These are phyloP conservation scores for Coregonus ussuriensis DNA, from an alignment of 2,797 vertebrate species.

Conservation along the genomic window DNA sequence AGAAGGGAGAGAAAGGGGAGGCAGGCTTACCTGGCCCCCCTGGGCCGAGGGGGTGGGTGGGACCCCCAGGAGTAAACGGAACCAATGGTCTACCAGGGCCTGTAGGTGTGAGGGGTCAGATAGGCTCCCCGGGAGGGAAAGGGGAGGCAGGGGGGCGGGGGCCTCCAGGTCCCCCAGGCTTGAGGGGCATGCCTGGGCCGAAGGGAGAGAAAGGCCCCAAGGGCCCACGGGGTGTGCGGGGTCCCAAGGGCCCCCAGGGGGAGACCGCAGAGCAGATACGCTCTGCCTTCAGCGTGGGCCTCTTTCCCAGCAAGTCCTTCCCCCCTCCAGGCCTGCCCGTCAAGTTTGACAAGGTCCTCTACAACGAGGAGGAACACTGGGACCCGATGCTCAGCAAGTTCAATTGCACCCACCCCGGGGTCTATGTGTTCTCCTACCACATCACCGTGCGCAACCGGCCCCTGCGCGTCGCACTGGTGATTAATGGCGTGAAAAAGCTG, in stretches of 20 bases:
- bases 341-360: constrained; percentile 90
- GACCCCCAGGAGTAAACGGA: constrained; percentile 76
- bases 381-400: constrained; percentile 85
- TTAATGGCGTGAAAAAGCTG: constrained; percentile 80
- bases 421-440: constrained; percentile 91
- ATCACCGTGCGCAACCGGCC: constrained; percentile 90
- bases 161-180: constrained; percentile 73
- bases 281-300: constrained; percentile 88
- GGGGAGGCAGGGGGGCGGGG: constrained; percentile 82
- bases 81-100: constrained; percentile 61
- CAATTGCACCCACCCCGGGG: constrained; percentile 84
- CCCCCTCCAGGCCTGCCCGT: constrained; percentile 87
- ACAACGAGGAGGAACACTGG: constrained; percentile 87
- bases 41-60: constrained; percentile 83
- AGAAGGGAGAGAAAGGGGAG: constrained; percentile 83
- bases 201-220: constrained; percentile 85
- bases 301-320: constrained; percentile 88
- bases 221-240: constrained; percentile 79
- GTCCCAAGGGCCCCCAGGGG: constrained; percentile 82
- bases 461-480: constrained; percentile 83
- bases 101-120: constrained; percentile 77
- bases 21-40: constrained; percentile 77
- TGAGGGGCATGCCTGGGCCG: constrained; percentile 79
- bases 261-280: constrained; percentile 57
- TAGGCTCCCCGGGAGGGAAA: constrained; percentile 79